phyloP scores from a whole-genome alignment of 2,888 invertebrate species.

The Branchipolynoe longqiensis region DNA sequence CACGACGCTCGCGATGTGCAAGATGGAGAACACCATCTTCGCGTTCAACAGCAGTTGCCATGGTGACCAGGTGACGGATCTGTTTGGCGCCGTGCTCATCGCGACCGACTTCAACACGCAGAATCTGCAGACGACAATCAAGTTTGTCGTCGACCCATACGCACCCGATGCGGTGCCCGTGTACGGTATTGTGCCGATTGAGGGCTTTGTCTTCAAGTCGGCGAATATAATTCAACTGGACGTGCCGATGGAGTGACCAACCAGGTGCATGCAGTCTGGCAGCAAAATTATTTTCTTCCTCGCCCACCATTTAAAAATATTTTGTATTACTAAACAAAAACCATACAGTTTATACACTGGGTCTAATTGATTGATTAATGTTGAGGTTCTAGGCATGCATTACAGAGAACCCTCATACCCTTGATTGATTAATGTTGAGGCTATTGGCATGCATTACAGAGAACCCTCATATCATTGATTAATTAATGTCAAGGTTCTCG shows the following conservation, averaged over 20 bases:
- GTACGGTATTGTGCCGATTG: constrained; percentile 67
- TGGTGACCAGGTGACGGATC: constrained; percentile 69
- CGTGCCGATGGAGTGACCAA: constrained; percentile 53
- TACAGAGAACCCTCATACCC: too few relatives aligned
- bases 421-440: too few relatives aligned
- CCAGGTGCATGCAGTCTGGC: background rate
- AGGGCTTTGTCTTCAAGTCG: constrained; percentile 67
- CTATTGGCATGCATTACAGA: too few relatives aligned
- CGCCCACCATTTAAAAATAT: too few relatives aligned
- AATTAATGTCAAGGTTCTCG: too few relatives aligned
- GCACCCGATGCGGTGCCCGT: constrained; percentile 69
- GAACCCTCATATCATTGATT: too few relatives aligned
- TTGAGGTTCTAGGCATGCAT: too few relatives aligned
- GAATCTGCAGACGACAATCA: constrained; percentile 68
- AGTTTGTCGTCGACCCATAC: constrained; percentile 68
- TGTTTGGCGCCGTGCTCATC: constrained; percentile 68
- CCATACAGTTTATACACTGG: too few relatives aligned
- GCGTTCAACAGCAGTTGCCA: constrained; percentile 70
- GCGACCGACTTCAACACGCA: constrained; percentile 69
- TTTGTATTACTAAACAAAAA: too few relatives aligned
- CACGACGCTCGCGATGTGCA: constrained; percentile 67
- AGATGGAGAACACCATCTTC: constrained; percentile 66
- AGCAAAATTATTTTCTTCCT: too few relatives aligned
- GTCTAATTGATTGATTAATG: too few relatives aligned
- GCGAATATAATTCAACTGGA: constrained; percentile 64